Evolutionary conservation across 2,888 invertebrate species (phyloP).

Genomic region (Agrotis clavis): DNA sequence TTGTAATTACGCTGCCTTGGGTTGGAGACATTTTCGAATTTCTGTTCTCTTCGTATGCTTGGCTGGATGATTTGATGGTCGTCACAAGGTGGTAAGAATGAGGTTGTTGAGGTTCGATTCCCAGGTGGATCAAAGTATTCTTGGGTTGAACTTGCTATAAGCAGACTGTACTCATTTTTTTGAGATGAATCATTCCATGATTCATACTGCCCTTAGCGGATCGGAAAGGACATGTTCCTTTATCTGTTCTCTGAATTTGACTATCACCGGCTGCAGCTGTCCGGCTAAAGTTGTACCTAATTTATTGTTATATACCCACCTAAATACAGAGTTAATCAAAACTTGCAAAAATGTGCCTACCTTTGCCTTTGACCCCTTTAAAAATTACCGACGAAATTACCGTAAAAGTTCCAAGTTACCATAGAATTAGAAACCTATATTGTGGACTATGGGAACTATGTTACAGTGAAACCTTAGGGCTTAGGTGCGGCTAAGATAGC

Average conservation of each 20-base stretch:
- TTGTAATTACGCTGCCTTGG: constrained; percentile 49
- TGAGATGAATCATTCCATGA: too few relatives aligned
- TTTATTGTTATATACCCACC: too few relatives aligned
- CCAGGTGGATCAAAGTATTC: not conserved
- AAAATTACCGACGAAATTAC: too few relatives aligned
- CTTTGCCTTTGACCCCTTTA: too few relatives aligned
- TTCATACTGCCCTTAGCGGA: too few relatives aligned
- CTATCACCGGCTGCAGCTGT: too few relatives aligned
- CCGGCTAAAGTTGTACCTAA: too few relatives aligned
- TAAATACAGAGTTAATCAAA: too few relatives aligned
- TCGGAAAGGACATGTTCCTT: too few relatives aligned
- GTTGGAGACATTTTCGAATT: constrained; percentile 14
- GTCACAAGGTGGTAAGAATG: not conserved
- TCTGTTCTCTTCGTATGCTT: not conserved
- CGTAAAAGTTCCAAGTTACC: not conserved
- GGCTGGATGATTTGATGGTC: not conserved
- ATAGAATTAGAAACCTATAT: not conserved
- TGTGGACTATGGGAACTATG: not conserved
- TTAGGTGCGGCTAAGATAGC: constrained; percentile 6
- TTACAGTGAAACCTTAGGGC: not conserved
- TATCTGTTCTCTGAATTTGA: too few relatives aligned
- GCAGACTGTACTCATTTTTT: too few relatives aligned
- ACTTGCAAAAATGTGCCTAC: too few relatives aligned
- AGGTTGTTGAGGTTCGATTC: not conserved
- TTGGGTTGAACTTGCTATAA: not conserved